phyloP scores from a whole-genome alignment of 2,888 invertebrate genomes.

The Hesperia comma region DNA sequence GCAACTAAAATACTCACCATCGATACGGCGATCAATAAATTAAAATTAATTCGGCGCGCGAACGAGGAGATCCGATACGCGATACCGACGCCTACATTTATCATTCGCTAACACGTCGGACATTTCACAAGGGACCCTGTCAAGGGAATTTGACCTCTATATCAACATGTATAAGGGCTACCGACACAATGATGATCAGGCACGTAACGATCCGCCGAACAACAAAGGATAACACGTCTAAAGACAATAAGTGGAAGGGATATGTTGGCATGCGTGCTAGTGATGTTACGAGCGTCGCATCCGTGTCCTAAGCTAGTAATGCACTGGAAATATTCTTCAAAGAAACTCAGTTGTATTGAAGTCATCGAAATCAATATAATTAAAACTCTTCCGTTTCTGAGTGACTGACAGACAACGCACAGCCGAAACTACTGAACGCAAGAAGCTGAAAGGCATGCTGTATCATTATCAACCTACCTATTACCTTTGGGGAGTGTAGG shows the following conservation, averaged over 20 bases:
- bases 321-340: neutral
- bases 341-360: neutral
- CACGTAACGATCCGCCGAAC: conserved; percentile 70
- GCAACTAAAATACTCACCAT: conserved; percentile 79
- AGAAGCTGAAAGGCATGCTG: no score
- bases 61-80: conserved; percentile 83
- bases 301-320: conserved; percentile 45
- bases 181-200: conserved; percentile 58
- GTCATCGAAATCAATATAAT: no score
- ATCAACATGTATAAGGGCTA: conserved; percentile 62
- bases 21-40: conserved; percentile 83
- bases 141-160: conserved; percentile 70
- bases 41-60: conserved; percentile 85
- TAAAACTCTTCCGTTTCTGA: no score
- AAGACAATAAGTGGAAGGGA: conserved; percentile 75
- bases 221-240: conserved; percentile 79
- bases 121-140: conserved; percentile 73
- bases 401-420: no score
- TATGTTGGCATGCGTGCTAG: conserved; percentile 66
- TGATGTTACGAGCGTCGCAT: conserved; percentile 49
- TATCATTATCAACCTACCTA: no score
- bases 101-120: conserved; percentile 84
- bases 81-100: conserved; percentile 84
- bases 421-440: no score
- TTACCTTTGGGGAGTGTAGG: no score